Evolutionary conservation across 2,888 invertebrate genomes (phyloP).

Genomic region (Horisme vitalbata): DNA sequence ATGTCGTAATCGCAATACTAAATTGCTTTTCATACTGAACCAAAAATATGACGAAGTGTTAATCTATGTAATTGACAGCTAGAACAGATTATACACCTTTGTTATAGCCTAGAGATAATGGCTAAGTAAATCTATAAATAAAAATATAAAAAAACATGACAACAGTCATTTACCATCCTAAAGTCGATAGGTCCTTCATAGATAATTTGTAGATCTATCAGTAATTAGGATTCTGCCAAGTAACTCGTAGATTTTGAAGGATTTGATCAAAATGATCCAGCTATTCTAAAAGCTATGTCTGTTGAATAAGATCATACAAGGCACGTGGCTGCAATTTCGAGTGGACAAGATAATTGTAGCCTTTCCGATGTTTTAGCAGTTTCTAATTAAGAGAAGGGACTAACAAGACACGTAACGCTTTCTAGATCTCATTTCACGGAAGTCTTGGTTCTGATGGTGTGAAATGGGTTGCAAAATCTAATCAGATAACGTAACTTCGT

Average conservation of each 20-base stretch:
- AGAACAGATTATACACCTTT: constrained; percentile 36
- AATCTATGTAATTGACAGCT: constrained; percentile 52
- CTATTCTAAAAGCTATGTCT: not conserved
- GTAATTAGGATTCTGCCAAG: too few species aligned
- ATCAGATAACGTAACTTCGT: constrained; percentile 7
- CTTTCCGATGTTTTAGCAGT: constrained; percentile 42
- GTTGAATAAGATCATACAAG: constrained; percentile 34
- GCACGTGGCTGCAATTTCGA: constrained; percentile 42
- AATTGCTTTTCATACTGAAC: constrained; percentile 46
- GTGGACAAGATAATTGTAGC: constrained; percentile 55
- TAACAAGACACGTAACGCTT: constrained; percentile 41
- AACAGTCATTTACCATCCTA: too few species aligned
- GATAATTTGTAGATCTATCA: too few species aligned
- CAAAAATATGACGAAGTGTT: constrained; percentile 49
- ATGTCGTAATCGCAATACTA: constrained; percentile 51
- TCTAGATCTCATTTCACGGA: constrained; percentile 33
- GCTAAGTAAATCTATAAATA: not conserved
- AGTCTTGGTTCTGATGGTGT: constrained; percentile 25
- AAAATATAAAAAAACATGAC: not conserved
- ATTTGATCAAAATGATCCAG: constrained; percentile 12
- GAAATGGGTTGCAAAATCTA: constrained; percentile 19
- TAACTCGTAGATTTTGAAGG: too few species aligned
- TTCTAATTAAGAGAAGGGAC: constrained; percentile 47
- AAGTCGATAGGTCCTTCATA: too few species aligned
- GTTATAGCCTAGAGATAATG: constrained; percentile 17